Percentiles rank a stretch among this genome's conserved stretches.
phyloP scores from a whole-genome alignment of 2,797 vertebrate species.

The Pristis pectinata region DNA sequence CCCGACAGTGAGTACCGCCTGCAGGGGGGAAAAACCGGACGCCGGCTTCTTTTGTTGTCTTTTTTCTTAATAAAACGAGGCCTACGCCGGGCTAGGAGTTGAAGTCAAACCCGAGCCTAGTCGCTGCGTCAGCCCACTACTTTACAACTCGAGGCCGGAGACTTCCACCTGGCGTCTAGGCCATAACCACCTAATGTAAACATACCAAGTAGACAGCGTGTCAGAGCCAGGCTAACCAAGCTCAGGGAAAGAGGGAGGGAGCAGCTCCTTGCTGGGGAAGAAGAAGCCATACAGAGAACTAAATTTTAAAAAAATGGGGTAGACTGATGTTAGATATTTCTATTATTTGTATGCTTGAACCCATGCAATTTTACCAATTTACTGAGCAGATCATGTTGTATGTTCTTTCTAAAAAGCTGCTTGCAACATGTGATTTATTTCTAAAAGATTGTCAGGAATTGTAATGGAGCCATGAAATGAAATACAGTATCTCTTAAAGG shows the following conservation, averaged over 20 bases:
- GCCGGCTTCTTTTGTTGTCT: neutral
- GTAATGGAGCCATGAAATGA: neutral
- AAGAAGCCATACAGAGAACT: neutral
- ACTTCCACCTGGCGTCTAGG: constrained; percentile 33
- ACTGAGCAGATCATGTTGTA: neutral
- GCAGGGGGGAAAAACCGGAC: neutral
- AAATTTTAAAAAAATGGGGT: no score
- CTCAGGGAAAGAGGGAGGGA: neutral
- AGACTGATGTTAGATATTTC: neutral
- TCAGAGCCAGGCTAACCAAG: neutral
- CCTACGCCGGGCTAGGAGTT: constrained; percentile 25
- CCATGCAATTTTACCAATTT: neutral
- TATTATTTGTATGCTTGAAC: neutral
- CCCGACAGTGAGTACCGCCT: constrained; percentile 75
- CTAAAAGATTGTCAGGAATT: neutral
- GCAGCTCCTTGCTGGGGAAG: neutral
- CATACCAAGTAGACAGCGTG: constrained; percentile 19
- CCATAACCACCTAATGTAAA: constrained; percentile 11
- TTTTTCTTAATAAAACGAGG: neutral
- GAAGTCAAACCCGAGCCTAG: neutral
- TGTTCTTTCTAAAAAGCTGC: neutral
- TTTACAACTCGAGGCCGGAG: neutral
- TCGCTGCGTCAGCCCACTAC: neutral
- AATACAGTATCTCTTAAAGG: neutral
- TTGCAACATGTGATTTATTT: neutral